A percentile compares a stretch with the other conserved stretches of the same genome.
These are phyloP conservation scores for Cynoglossus semilaevis DNA, from an alignment of 2,113 vertebrate species.

Conservation along the genomic window DNA sequence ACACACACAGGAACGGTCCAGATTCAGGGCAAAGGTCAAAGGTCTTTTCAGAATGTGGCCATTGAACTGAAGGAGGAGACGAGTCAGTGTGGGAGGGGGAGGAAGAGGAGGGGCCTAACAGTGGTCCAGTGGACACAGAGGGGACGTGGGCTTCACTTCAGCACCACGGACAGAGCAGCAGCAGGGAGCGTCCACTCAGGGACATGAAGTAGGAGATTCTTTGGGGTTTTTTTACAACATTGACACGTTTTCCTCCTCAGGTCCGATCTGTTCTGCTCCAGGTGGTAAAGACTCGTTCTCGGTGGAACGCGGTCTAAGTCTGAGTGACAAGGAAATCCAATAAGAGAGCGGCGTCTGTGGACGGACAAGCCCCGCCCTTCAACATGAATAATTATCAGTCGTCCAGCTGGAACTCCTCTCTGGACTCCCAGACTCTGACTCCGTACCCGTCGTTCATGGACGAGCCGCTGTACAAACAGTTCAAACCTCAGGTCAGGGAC, in stretches of 20 bases:
- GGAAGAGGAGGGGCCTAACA: constrained; percentile 35
- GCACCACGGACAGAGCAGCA: constrained; percentile 46
- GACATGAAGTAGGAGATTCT: too few relatives aligned
- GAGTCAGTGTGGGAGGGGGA: background rate
- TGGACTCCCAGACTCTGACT: constrained; percentile 35
- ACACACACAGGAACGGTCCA: too few relatives aligned
- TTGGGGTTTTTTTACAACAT: too few relatives aligned
- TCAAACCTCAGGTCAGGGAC: constrained; percentile 67
- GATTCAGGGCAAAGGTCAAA: too few relatives aligned
- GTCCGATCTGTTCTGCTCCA: too few relatives aligned
- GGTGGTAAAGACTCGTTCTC: too few relatives aligned
- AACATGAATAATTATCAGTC: constrained; percentile 58
- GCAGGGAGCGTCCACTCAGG: too few relatives aligned
- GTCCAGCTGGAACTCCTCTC: constrained; percentile 47
- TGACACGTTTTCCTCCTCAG: too few relatives aligned
- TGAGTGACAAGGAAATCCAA: constrained; percentile 5
- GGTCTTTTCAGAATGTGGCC: too few relatives aligned
- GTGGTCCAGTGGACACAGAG: background rate
- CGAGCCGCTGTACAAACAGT: constrained; percentile 75
- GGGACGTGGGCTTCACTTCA: constrained; percentile 20
- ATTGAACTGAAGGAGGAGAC: too few relatives aligned
- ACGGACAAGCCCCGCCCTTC: background rate
- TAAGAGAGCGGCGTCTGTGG: too few relatives aligned
- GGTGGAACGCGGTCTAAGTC: too few relatives aligned
- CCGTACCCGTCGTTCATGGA: constrained; percentile 52